These are phyloP conservation scores for Magallana ariakensis DNA, from an alignment of 1,140 invertebrate species.

Conservation along the genomic window DNA sequence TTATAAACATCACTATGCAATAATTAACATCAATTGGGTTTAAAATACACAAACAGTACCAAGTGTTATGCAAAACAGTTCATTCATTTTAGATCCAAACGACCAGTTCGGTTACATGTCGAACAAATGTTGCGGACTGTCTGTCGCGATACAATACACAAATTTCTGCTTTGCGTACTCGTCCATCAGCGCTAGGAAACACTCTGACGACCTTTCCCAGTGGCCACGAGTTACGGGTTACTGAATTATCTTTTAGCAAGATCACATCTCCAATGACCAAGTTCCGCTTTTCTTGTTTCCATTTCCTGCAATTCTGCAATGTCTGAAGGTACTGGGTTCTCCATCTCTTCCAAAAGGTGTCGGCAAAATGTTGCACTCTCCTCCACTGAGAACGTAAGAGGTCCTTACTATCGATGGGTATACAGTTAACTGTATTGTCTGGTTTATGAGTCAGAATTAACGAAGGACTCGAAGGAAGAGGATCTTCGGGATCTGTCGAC, in stretches of 20 bases:
- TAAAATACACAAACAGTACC: too few species aligned
- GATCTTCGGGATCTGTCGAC: conserved; percentile 41
- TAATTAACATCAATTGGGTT: too few species aligned
- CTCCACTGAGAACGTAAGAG: conserved; percentile 38
- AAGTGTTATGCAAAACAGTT: neutral
- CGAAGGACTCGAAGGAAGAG: conserved; percentile 42
- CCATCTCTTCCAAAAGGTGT: conserved; percentile 53
- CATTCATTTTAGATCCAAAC: neutral
- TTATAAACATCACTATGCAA: too few species aligned
- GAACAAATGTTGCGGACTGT: neutral
- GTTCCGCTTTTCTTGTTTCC: neutral
- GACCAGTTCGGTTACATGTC: conserved; percentile 37
- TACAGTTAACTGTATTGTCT: neutral
- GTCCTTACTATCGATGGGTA: neutral
- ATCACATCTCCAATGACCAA: conserved; percentile 8
- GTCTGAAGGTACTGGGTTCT: conserved; percentile 36
- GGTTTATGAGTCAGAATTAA: conserved; percentile 51
- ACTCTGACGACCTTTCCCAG: conserved; percentile 17
- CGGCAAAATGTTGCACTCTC: conserved; percentile 42
- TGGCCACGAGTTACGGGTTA: conserved; percentile 33
- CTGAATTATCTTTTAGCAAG: too few species aligned
- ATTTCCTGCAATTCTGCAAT: conserved; percentile 44
- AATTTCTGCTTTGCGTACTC: conserved; percentile 37
- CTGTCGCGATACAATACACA: neutral
- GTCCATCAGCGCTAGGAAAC: conserved; percentile 14